These are phyloP conservation scores for Scaptomyza flava DNA, from an alignment of 2,888 invertebrate species.

Conservation along the genomic window DNA sequence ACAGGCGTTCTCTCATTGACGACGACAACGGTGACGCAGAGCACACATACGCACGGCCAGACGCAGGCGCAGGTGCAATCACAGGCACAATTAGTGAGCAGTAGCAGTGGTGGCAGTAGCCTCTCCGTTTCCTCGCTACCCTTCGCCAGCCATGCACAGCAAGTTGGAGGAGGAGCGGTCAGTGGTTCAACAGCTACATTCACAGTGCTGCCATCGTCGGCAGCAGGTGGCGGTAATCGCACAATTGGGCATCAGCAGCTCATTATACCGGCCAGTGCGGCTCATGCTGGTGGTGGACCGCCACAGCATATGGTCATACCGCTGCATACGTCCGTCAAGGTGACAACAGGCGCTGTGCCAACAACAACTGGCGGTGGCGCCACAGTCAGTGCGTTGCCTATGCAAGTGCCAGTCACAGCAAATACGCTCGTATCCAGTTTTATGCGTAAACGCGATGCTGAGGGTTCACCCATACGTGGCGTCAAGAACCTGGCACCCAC, in stretches of 20 bases:
- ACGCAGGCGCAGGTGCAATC: slow-evolving; percentile 43
- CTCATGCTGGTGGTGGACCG: slow-evolving; percentile 47
- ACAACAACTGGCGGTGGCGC: slow-evolving; percentile 57
- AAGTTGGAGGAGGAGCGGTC: slow-evolving; percentile 15
- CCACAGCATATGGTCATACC: slow-evolving; percentile 82
- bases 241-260: slow-evolving; percentile 81
- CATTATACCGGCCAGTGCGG: slow-evolving; percentile 61
- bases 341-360: slow-evolving; percentile 72
- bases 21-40: slow-evolving; percentile 82
- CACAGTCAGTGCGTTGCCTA: slow-evolving; percentile 58
- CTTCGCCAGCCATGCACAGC: slow-evolving; percentile 70
- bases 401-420: slow-evolving; percentile 45
- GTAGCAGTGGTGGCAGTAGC: slow-evolving; percentile 48
- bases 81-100: slow-evolving; percentile 65
- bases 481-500: slow-evolving; percentile 87
- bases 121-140: slow-evolving; percentile 81
- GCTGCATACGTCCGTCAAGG: slow-evolving; percentile 81
- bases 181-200: slow-evolving; percentile 81
- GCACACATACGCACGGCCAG: slow-evolving; percentile 67
- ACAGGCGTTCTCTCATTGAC: slow-evolving; percentile 83
- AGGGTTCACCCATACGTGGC: slow-evolving; percentile 88
- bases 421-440: slow-evolving; percentile 86
- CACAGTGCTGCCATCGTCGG: slow-evolving; percentile 82
- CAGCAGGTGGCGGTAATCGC: slow-evolving; percentile 61
- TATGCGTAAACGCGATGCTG: slow-evolving; percentile 93